Conservation (phyloP, 2,113 vertebrate species). For the Larimichthys polyactis region DNA sequence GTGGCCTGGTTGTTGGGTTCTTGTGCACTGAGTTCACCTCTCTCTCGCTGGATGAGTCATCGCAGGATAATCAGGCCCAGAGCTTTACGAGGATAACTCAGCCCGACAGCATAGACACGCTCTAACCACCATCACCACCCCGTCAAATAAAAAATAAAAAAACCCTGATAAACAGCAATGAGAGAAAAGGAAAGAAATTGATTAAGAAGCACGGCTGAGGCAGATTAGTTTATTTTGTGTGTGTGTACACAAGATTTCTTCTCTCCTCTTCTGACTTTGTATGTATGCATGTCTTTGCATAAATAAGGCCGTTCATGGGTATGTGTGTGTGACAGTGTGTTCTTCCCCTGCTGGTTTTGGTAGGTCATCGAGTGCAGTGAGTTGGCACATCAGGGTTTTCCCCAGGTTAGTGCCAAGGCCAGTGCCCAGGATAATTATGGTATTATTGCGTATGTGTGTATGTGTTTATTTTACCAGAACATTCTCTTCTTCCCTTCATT, state of each 20-base stretch:
- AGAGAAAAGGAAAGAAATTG: slow-evolving; percentile 37
- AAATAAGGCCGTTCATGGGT: slow-evolving; percentile 25
- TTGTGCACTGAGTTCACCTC: slow-evolving; percentile 79
- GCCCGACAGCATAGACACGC: slow-evolving; percentile 63
- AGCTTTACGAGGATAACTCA: slow-evolving; percentile 79
- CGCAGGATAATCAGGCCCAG: slow-evolving; percentile 78
- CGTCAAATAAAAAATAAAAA: slow-evolving; percentile 9
- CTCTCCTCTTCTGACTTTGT: slow-evolving; percentile 49
- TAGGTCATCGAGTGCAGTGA: slow-evolving; percentile 77
- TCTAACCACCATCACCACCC: slow-evolving; percentile 53
- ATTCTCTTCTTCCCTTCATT: slow-evolving; percentile 71
- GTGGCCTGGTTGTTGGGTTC: slow-evolving; percentile 83
- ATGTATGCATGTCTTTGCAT: slow-evolving; percentile 54
- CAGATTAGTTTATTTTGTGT: slow-evolving; percentile 44
- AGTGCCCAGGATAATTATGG: slow-evolving; percentile 78
- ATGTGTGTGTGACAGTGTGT: slow-evolving; percentile 38
- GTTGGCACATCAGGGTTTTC: slow-evolving; percentile 80
- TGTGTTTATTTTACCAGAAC: slow-evolving; percentile 79
- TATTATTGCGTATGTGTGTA: slow-evolving; percentile 63
- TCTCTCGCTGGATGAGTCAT: slow-evolving; percentile 74
- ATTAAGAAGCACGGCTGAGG: slow-evolving; percentile 24
- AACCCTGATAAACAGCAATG: not conserved
- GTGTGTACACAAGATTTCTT: slow-evolving; percentile 48
- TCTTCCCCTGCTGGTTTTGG: slow-evolving; percentile 59
- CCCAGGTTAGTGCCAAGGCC: slow-evolving; percentile 77